phyloP scores from a whole-genome alignment of 37 sponge, comb jelly and placozoan genomes.

The Agelas oroides region DNA sequence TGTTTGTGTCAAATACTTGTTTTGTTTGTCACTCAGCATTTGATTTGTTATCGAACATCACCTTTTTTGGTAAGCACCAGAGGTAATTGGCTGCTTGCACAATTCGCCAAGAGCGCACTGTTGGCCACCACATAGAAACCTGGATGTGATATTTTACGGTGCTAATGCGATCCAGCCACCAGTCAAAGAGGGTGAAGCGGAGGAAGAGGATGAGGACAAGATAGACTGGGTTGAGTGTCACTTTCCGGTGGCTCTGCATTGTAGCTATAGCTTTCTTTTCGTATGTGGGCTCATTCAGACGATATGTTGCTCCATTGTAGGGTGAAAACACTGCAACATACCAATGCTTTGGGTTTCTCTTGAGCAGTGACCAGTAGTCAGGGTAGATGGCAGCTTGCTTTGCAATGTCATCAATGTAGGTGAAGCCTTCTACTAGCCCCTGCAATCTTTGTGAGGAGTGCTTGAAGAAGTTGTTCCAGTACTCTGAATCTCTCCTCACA shows the following conservation, averaged over 20 bases:
- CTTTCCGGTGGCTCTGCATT: slow-evolving; percentile 60
- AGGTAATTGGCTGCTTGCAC: slow-evolving; percentile 48
- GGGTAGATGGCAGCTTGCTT: slow-evolving; percentile 82
- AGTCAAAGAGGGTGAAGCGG: slow-evolving; percentile 71
- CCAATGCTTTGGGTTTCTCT: slow-evolving; percentile 69
- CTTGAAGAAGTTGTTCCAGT: slow-evolving; percentile 71
- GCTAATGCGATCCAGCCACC: slow-evolving; percentile 58
- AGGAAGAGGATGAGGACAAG: slow-evolving; percentile 78
- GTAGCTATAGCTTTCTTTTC: slow-evolving; percentile 54
- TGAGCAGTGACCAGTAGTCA: slow-evolving; percentile 76
- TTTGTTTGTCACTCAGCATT: neutral
- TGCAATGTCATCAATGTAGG: slow-evolving; percentile 83
- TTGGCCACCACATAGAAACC: slow-evolving; percentile 62
- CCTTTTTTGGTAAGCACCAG: slow-evolving; percentile 74
- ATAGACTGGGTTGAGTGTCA: slow-evolving; percentile 66
- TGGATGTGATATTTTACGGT: slow-evolving; percentile 79
- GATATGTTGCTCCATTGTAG: slow-evolving; percentile 75
- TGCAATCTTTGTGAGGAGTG: slow-evolving; percentile 50
- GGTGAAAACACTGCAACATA: slow-evolving; percentile 72
- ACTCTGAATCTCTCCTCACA: slow-evolving; percentile 43
- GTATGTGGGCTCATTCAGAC: slow-evolving; percentile 74
- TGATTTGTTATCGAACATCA: slow-evolving; percentile 55
- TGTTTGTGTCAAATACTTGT: too few species aligned
- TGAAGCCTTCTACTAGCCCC: slow-evolving; percentile 79
- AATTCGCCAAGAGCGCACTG: slow-evolving; percentile 20